phyloP scores from a whole-genome alignment of 2,888 invertebrate genomes.

The Dromius quadrimaculatus region DNA sequence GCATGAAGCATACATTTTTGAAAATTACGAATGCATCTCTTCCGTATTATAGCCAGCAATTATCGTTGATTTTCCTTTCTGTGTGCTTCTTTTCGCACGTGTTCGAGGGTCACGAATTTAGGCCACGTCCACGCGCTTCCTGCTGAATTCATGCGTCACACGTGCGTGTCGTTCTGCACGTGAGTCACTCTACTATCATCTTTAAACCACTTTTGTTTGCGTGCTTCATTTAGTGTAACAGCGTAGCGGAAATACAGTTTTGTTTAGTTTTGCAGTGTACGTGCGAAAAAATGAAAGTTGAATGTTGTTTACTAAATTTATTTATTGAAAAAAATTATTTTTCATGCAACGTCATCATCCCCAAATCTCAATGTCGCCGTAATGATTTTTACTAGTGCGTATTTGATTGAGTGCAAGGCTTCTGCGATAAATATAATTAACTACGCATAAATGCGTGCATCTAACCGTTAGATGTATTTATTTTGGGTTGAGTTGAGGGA shows the following conservation, averaged over 20 bases:
- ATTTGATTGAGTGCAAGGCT: conserved; percentile 8
- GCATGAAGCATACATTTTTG: neutral
- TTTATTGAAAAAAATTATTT: no score
- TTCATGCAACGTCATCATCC: no score
- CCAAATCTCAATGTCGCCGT: neutral
- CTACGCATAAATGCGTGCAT: neutral
- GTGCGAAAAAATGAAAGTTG: neutral
- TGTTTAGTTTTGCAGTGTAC: no score
- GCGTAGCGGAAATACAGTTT: no score
- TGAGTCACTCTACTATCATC: neutral
- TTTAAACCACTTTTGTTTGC: neutral
- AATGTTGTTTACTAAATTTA: conserved; percentile 11
- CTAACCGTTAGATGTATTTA: neutral
- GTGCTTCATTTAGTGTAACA: no score
- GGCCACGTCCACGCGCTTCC: neutral
- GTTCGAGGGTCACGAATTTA: conserved; percentile 11
- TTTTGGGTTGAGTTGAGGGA: conserved; percentile 10
- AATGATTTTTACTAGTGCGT: neutral
- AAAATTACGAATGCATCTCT: no score
- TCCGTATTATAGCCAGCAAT: neutral
- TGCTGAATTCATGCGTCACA: neutral
- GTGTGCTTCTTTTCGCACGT: no score
- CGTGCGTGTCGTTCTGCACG: neutral
- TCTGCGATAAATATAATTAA: neutral
- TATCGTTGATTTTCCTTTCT: no score